These are phyloP conservation scores for Albula goreensis DNA, from an alignment of 2,113 vertebrate genomes.

Conservation along the genomic window DNA sequence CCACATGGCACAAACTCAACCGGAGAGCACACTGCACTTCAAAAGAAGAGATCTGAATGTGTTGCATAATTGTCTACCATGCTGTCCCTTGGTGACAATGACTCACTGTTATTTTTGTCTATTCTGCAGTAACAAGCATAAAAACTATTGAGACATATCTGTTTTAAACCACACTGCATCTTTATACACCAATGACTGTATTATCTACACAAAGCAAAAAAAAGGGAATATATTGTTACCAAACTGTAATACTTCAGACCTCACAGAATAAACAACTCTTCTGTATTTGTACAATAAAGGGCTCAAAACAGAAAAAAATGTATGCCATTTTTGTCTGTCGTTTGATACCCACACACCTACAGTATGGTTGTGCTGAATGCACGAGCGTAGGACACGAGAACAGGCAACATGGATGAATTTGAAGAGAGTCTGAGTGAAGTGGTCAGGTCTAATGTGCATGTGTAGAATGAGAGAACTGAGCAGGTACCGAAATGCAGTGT, in stretches of 20 bases:
- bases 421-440: too few relatives aligned
- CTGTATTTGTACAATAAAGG: background rate
- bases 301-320: too few relatives aligned
- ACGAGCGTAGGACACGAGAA: too few relatives aligned
- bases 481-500: too few relatives aligned
- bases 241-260: background rate
- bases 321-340: too few relatives aligned
- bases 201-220: too few relatives aligned
- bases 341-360: too few relatives aligned
- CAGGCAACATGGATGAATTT: too few relatives aligned
- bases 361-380: too few relatives aligned
- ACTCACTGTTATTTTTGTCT: background rate
- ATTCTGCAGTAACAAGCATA: background rate
- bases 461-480: too few relatives aligned
- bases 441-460: too few relatives aligned
- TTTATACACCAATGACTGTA: background rate
- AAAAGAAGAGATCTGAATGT: background rate
- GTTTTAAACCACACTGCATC: background rate
- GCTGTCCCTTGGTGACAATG: background rate
- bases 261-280: background rate
- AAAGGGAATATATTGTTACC: background rate
- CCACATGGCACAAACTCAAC: background rate
- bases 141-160: background rate
- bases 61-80: background rate
- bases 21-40: background rate